These are phyloP conservation scores for Geotrypetes seraphini DNA, from an alignment of 2,797 vertebrate species.

Conservation along the genomic window DNA sequence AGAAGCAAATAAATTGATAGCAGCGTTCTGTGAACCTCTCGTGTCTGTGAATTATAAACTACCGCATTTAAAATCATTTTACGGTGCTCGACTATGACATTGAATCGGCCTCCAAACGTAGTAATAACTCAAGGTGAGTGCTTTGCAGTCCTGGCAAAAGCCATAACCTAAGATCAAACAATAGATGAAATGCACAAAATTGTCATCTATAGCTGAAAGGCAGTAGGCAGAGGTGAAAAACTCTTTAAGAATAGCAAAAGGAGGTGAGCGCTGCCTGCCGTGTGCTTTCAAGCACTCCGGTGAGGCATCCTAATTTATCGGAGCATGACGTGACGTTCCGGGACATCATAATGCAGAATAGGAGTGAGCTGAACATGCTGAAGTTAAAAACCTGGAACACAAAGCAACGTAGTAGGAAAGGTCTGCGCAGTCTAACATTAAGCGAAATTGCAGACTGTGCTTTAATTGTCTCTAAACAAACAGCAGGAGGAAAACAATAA, in stretches of 20 bases:
- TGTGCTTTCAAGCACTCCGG: slow-evolving; percentile 19
- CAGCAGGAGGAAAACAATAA: no score
- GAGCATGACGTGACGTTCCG: no score
- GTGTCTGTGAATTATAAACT: slow-evolving; percentile 13
- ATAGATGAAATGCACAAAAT: slow-evolving; percentile 18
- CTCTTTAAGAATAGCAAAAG: slow-evolving; percentile 28
- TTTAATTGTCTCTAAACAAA: no score
- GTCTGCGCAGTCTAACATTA: no score
- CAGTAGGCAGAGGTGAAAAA: slow-evolving; percentile 28
- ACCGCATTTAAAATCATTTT: slow-evolving; percentile 29
- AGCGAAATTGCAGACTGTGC: no score
- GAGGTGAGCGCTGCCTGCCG: slow-evolving; percentile 38
- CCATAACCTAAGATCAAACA: slow-evolving; percentile 11
- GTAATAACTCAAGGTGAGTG: slow-evolving; percentile 17
- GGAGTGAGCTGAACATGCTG: no score
- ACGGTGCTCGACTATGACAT: slow-evolving; percentile 32
- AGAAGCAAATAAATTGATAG: no score
- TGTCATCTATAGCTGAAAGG: slow-evolving; percentile 29
- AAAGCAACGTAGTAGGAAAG: no score
- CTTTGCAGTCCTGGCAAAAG: slow-evolving; percentile 10
- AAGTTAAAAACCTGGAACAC: no score
- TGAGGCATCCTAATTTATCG: slow-evolving; percentile 33
- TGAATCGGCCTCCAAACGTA: slow-evolving; percentile 44
- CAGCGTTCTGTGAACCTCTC: no score
- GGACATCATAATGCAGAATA: no score